Evolutionary conservation across 2,888 invertebrate genomes (phyloP).

Genomic region (Drosophila pseudotalamancana): DNA sequence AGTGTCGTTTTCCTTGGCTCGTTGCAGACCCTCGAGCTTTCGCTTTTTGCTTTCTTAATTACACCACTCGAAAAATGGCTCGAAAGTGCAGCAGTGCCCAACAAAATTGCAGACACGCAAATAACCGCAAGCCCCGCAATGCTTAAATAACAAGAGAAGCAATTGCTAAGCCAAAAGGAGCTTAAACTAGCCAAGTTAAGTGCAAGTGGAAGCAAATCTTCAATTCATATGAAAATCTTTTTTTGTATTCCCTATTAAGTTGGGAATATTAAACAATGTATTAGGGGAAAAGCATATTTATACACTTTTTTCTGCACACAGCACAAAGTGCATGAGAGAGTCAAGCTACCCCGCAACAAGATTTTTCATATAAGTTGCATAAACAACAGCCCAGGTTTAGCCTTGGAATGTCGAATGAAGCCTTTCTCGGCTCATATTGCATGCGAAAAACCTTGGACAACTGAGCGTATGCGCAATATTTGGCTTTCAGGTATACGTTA

Average conservation of each 20-base stretch:
- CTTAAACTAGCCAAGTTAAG: too few relatives aligned
- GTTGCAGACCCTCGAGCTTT: conserved; percentile 46
- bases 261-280: not conserved
- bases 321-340: not conserved
- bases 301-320: not conserved
- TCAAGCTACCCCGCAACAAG: conserved; percentile 9
- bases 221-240: not conserved
- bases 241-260: too few relatives aligned
- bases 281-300: not conserved
- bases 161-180: not conserved
- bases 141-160: conserved; percentile 20
- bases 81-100: conserved; percentile 54
- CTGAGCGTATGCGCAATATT: conserved; percentile 58
- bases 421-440: conserved; percentile 12
- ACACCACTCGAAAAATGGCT: conserved; percentile 62
- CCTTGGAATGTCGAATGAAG: conserved; percentile 33
- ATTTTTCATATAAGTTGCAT: conserved; percentile 1
- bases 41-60: conserved; percentile 69
- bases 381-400: conserved; percentile 11
- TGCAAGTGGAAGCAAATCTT: too few relatives aligned
- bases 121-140: conserved; percentile 47
- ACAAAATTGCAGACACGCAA: conserved; percentile 71
- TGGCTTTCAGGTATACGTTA: conserved; percentile 41
- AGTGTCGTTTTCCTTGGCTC: conserved; percentile 51
- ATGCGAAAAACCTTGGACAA: conserved; percentile 40